Conservation (phyloP, 1,140 invertebrate genomes). For the Halictus rubicundus region DNA sequence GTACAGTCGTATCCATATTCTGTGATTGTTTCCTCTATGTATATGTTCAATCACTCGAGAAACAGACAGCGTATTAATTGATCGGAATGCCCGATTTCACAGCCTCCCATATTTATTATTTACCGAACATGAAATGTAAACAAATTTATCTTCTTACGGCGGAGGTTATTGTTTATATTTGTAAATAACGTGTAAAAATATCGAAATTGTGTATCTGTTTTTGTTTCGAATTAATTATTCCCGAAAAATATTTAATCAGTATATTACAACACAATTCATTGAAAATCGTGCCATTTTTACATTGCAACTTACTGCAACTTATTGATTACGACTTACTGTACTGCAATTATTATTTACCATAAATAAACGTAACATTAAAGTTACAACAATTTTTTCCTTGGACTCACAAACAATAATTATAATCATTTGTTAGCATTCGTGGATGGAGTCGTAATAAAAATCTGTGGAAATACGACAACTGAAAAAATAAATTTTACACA, state of each 20-base stretch:
- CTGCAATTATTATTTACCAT: neutral
- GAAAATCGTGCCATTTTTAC: too few relatives aligned
- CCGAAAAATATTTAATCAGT: too few relatives aligned
- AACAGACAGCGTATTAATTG: neutral
- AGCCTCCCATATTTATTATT: too few relatives aligned
- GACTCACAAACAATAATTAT: neutral
- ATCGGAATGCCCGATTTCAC: neutral
- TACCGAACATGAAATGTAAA: neutral
- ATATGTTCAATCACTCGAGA: too few relatives aligned
- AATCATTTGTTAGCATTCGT: neutral
- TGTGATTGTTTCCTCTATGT: neutral
- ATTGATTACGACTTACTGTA: neutral
- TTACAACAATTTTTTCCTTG: neutral
- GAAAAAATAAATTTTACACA: neutral
- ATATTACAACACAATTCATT: neutral
- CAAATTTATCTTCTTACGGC: neutral
- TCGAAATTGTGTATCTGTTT: neutral
- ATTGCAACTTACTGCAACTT: too few relatives aligned
- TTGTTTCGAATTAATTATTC: neutral
- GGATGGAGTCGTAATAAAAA: neutral
- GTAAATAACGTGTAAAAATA: neutral
- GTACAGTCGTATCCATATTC: neutral
- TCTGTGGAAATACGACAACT: neutral
- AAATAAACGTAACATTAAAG: neutral
- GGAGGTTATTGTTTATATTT: neutral